Base-by-base conservation (phyloP, 2,797 vertebrate genomes). In the Pseudochaenichthys georgianus region DNA sequence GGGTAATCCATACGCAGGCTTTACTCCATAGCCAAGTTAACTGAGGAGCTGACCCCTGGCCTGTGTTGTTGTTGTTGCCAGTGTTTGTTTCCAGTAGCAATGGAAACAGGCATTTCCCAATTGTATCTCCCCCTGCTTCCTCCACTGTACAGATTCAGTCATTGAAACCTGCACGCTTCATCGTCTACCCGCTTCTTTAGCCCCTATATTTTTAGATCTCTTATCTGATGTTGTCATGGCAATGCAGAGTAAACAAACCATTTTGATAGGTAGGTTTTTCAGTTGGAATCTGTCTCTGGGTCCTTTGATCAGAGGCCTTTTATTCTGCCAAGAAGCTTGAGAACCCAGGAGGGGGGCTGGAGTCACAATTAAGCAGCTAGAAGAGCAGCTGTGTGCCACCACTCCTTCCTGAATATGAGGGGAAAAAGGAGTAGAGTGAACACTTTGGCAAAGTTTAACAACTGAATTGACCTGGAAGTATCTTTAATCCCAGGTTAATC, bases 181-280 rank as follows among this genome's bases (percentile, higher is more conserved):
- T 84, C 78, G 69, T 81, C 84, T 83, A 53, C 83, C 86, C n/a
- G 72, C 80, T 86, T 82, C 84, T 89, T 84, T 38, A 65, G 70
- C 75, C 75, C 81, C 66, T 77, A 81, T 91, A 92, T 93, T 91
- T 92, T 93, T 89, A 88, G 87, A 91, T 92, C 74, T 72, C 88
- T 90, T 94, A 93, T 94, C 93, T 92, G 90, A 92, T 91, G 89
- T 92, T 66, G 88, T 92, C 93, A 94, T 92, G 90, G 91, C 87
- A 70, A 90, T 93, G 78, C 87, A 87, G 87, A 84, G 80, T 93
- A 94, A 94, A 95, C 91, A 93, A 83, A 84, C 85, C 70, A 2
- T 85, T 80, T 77, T 78, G 87, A 83, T 88, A 79, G 66, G 70
- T 74, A 76, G 81, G 64, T 77, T 85, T 86, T 68, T 88, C 75